Conservation (phyloP, 2,113 vertebrate genomes). For the Passer montanus region DNA sequence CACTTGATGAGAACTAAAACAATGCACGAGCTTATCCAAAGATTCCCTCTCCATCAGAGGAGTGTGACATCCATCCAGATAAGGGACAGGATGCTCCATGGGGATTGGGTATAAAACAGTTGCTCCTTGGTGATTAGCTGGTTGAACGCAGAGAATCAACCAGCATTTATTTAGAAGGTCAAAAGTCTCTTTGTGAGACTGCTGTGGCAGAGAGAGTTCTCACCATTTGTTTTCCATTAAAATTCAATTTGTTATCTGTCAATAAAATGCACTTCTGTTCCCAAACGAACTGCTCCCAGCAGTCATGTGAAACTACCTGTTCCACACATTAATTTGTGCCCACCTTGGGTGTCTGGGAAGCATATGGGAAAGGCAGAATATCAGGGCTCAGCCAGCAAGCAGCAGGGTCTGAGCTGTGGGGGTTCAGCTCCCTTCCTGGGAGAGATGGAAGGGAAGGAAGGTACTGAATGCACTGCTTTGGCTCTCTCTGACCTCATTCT, state of each 20-base stretch:
- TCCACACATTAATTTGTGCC: neutral
- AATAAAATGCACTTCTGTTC: neutral
- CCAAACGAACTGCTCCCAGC: neutral
- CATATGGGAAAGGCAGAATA: neutral
- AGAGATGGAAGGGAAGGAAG: neutral
- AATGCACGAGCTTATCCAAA: neutral
- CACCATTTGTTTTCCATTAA: constrained; percentile 17
- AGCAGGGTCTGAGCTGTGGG: neutral
- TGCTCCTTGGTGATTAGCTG: neutral
- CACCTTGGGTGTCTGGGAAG: neutral
- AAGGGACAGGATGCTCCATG: accelerated
- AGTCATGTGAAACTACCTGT: neutral
- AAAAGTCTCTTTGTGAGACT: neutral
- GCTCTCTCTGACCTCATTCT: neutral
- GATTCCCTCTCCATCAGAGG: neutral
- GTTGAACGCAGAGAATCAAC: neutral
- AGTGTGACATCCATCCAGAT: neutral
- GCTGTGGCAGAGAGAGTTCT: neutral
- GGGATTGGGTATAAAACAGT: neutral
- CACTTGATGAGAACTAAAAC: neutral
- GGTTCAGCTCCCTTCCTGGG: neutral
- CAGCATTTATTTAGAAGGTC: neutral
- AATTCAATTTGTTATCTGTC: constrained; percentile 22
- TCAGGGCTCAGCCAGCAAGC: neutral
- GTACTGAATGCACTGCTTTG: neutral